Base-by-base conservation (phyloP, 2,888 invertebrate species). In the Dorcus parallelipipedus region DNA sequence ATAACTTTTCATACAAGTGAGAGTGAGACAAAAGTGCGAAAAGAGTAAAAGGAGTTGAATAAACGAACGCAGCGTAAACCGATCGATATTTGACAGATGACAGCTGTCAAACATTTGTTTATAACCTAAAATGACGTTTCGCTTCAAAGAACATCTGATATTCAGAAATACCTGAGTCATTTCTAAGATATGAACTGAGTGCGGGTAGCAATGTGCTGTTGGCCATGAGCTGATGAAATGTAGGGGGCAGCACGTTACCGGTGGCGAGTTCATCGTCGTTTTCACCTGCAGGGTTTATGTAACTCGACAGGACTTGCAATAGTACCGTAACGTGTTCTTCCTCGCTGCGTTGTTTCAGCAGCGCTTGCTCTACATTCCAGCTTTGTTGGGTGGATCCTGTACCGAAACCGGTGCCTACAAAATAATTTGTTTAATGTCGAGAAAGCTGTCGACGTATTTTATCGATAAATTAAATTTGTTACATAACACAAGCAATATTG, bases 281-380 rank as follows among this genome's bases (percentile, higher is more conserved):
- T 77, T 84, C 52, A 78, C 84, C 85, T 2, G 86, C 85, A 0
- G 93, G 90, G 74, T 93, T 93, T 66, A 95, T 91, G 73, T 93
- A 95, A 69, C 93, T 92, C 1, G 94, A 91, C 64, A 95, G 77
- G 3, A 95, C 93, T 86, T 90, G 75, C 26, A 79, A 66, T 42
- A 77, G 64, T 54, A 78, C 93, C 0, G 95, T 94, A 3, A 96
- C 95, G 75, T 96, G 95, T 72, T 95, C 94, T 75, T 97, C 97
- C 78, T 97, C 95, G 60, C 91, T 91, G 60, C 88, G 86, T 76
- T 96, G 95, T 9, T 94, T 83, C 63, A 93, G 79, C 52, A 97
- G 79, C n/a, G 95, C 95, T 74, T 95, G 94, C 73, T 97, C 96
- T 40, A 97, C 93, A 78, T 97, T 95, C 97, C 97, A 97, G 48